These are phyloP conservation scores for Catharus fuscescens DNA, from an alignment of 2,113 vertebrate genomes.

Conservation along the genomic window DNA sequence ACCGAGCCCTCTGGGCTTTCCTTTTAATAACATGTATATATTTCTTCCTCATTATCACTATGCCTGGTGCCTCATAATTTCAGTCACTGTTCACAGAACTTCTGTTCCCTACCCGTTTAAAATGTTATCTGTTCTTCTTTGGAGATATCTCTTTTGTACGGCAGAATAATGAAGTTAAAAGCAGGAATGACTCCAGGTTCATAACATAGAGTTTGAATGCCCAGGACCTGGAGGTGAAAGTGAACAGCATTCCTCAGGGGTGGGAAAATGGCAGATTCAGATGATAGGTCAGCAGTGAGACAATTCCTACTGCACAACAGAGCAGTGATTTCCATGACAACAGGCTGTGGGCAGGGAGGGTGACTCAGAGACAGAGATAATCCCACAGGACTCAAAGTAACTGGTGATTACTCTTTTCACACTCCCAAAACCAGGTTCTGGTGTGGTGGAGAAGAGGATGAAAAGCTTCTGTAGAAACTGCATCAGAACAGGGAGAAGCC, in stretches of 20 bases:
- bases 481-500: background rate
- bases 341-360: background rate
- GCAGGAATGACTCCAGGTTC: background rate
- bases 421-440: background rate
- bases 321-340: background rate
- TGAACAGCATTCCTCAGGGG: background rate
- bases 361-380: background rate
- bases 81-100: background rate
- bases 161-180: background rate
- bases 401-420: background rate
- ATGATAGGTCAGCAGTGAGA: background rate
- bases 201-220: background rate
- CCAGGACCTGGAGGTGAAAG: background rate
- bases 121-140: background rate
- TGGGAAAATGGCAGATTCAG: background rate
- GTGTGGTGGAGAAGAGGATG: background rate
- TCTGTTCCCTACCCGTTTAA: background rate
- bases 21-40: background rate
- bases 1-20: background rate
- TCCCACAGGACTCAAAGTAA: background rate
- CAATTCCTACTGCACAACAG: background rate
- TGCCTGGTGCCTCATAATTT: background rate
- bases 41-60: background rate
- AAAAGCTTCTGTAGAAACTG: background rate
- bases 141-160: background rate